phyloP scores from a whole-genome alignment of 2,113 vertebrate genomes.

The Saimiri boliviensis region DNA sequence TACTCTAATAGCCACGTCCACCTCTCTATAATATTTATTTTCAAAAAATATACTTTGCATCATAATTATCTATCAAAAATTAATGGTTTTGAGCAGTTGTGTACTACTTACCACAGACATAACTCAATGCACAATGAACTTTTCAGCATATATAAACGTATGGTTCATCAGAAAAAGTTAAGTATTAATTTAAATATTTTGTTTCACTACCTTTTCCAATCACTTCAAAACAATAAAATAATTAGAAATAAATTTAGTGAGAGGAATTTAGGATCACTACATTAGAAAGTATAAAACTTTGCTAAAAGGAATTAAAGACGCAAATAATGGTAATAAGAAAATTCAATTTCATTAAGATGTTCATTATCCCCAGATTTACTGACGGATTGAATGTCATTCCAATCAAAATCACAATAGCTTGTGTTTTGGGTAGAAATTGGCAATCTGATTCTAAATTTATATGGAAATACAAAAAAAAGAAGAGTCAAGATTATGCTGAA shows the following conservation, averaged over 20 bases:
- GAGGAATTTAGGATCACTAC: neutral
- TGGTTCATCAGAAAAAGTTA: neutral
- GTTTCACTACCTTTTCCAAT: neutral
- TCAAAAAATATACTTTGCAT: neutral
- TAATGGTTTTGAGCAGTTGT: neutral
- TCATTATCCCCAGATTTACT: neutral
- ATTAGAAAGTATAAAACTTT: neutral
- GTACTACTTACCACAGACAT: neutral
- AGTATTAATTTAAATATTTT: slow-evolving; percentile 17
- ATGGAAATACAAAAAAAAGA: neutral
- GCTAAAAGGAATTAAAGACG: neutral
- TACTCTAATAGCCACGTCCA: neutral
- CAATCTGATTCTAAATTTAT: neutral
- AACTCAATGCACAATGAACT: neutral
- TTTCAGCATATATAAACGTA: neutral
- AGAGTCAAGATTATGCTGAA: neutral
- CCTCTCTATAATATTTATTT: neutral
- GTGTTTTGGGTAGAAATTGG: neutral
- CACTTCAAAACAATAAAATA: neutral
- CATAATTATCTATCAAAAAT: neutral
- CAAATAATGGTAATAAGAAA: neutral
- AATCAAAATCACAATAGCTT: neutral
- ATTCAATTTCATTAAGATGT: neutral
- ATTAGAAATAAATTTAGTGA: neutral
- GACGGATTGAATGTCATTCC: neutral